These are phyloP conservation scores for Pristionchus entomophagus DNA, from an alignment of 2,888 invertebrate genomes.

Conservation along the genomic window DNA sequence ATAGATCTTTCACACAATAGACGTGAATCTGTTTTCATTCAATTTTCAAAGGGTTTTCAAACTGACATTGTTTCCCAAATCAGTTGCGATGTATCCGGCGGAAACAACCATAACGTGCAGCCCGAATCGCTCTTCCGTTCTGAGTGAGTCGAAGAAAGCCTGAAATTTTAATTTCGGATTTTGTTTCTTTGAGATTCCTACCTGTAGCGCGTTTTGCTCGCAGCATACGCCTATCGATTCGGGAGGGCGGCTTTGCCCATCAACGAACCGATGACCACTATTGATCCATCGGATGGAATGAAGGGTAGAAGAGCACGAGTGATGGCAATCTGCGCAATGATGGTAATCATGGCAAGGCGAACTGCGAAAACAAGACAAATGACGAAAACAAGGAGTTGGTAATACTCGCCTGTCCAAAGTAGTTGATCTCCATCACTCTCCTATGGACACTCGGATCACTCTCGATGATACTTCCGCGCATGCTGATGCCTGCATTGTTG, in stretches of 20 bases:
- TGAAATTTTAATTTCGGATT: conserved; percentile 80
- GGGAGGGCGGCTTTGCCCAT: conserved; percentile 95
- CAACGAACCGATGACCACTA: conserved; percentile 86
- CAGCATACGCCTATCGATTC: conserved; percentile 80
- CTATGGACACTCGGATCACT: conserved; percentile 56
- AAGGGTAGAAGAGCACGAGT: conserved; percentile 85
- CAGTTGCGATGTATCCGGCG: conserved; percentile 91
- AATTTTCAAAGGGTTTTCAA: too few species aligned
- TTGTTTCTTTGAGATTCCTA: conserved; percentile 39
- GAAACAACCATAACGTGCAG: conserved; percentile 90
- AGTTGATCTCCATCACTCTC: conserved; percentile 91
- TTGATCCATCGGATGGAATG: conserved; percentile 69
- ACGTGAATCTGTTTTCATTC: too few species aligned
- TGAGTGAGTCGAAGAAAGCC: conserved; percentile 91
- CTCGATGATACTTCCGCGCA: conserved; percentile 62
- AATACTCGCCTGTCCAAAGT: conserved; percentile 87
- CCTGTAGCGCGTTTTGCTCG: conserved; percentile 74
- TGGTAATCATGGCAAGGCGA: conserved; percentile 80
- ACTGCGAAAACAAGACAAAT: too few species aligned
- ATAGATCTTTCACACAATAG: too few species aligned
- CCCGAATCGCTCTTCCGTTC: conserved; percentile 86
- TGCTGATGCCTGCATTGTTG: conserved; percentile 73
- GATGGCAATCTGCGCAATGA: conserved; percentile 90
- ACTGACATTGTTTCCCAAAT: conserved; percentile 82
- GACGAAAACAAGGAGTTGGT: too few species aligned